Percentiles rank a stretch among this genome's conserved stretches.
Evolutionary conservation across 53 echinoderm and acorn worm species (phyloP).

Genomic region (Stichopus horrens): DNA sequence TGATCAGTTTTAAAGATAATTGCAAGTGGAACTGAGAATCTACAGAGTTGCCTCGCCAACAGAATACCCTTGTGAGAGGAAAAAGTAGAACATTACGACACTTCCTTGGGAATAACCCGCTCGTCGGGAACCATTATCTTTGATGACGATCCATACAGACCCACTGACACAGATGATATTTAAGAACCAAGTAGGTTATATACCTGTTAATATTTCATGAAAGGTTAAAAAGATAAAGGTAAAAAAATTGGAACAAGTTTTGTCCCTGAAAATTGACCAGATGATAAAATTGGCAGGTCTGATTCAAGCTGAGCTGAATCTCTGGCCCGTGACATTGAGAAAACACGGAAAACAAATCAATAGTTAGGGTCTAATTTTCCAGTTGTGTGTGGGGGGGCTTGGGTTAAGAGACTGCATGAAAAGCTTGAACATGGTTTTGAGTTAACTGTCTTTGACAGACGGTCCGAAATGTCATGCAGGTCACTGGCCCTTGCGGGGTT

Average conservation of each 20-base stretch:
- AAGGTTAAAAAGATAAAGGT: not conserved
- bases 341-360: not conserved
- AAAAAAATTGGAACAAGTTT: not conserved
- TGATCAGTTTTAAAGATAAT: too few relatives aligned
- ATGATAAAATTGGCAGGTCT: not conserved
- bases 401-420: not conserved
- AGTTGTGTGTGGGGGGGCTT: not conserved
- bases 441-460: constrained; percentile 13
- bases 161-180: not conserved
- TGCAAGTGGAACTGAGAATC: not conserved
- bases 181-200: not conserved
- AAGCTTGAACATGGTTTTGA: constrained; percentile 15
- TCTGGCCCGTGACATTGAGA: constrained; percentile 25
- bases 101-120: constrained; percentile 10
- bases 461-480: constrained; percentile 23
- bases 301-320: constrained; percentile 1
- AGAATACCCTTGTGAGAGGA: constrained; percentile 18
- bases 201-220: constrained; percentile 14
- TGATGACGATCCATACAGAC: not conserved
- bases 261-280: not conserved
- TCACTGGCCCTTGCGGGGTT: constrained; percentile 22
- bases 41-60: not conserved
- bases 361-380: constrained; percentile 11
- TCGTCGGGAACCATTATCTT: constrained; percentile 15
- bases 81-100: constrained; percentile 12